These are phyloP conservation scores for Schlechtendalia chinensis DNA, from an alignment of 1,140 invertebrate species.

Conservation along the genomic window DNA sequence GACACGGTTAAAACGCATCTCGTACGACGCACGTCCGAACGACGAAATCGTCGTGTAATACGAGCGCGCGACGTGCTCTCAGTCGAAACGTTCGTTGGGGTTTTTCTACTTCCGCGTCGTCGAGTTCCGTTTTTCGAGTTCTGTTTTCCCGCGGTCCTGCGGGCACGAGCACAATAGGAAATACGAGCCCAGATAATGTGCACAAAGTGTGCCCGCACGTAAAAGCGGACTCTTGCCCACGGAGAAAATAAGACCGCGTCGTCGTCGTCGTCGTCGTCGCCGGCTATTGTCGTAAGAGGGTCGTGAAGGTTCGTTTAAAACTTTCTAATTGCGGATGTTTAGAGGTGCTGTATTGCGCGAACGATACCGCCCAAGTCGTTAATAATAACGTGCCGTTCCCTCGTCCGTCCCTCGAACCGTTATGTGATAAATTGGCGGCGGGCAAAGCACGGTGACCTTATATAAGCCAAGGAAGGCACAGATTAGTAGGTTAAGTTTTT, in stretches of 20 bases:
- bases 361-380: conserved; percentile 32
- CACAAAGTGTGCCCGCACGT: conserved; percentile 28
- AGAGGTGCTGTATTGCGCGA: conserved; percentile 27
- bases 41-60: not conserved
- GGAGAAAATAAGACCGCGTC: conserved; percentile 5
- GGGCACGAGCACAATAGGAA: not conserved
- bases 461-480: not conserved
- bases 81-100: not conserved
- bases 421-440: conserved; percentile 23
- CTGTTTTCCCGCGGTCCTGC: not conserved
- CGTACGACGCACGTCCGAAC: too few species aligned
- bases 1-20: not conserved
- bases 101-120: conserved; percentile 9
- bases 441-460: not conserved
- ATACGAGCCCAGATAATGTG: conserved; percentile 15
- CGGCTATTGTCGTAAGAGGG: conserved; percentile 24
- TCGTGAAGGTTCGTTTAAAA: conserved; percentile 42
- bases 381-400: conserved; percentile 24
- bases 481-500: conserved; percentile 25
- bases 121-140: not conserved
- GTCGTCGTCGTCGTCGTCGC: not conserved
- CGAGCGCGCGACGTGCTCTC: not conserved
- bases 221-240: not conserved
- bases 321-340: conserved; percentile 48
- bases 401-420: not conserved